Base-by-base conservation (phyloP, 2,888 invertebrate genomes). In the Zhuqinia jingwanae region DNA sequence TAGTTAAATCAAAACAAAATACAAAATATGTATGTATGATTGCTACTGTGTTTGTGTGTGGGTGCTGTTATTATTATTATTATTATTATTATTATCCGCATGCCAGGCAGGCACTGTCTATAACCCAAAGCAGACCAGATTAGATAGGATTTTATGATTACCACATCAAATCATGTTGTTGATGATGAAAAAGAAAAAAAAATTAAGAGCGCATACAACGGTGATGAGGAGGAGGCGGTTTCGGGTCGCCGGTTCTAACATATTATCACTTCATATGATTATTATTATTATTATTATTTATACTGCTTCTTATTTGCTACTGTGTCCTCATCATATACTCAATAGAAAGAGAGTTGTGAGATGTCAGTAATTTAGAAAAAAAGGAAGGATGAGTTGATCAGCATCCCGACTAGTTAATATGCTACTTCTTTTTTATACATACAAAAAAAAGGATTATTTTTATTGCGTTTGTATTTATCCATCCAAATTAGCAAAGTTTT, bases 191-290 rank as follows among this genome's bases (percentile, higher is more conserved):
- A 53, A 27, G 47, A n/a, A n/a, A n/a, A n/a, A n/a, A n/a, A n/a
- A n/a, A n/a, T n/a, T n/a, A n/a, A n/a, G n/a, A n/a, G n/a, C n/a
- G n/a, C n/a, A n/a, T n/a, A n/a, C n/a, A n/a, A 73, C 47, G 73
- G 15, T 50, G 73, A 27, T 80, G 70, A 60, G 25, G 58, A 81
- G 30, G 27, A 75, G 60, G 75, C 50, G 70, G 81, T 82, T 82
- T 73, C 73, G 81, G 81, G 81, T 82, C 73, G 73, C 56, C 73
- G 81, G 58, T 27, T 82, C 22, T 79, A 79, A 79, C 60, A 78
- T 60, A 47, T 45, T 47, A 78, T 63, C 63, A 60, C 50, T 75
- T 27, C 36, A 56, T n/a, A n/a, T n/a, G n/a, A n/a, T n/a, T n/a
- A n/a, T n/a, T n/a, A n/a, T n/a, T n/a, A n/a, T n/a, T n/a, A n/a